Base-by-base conservation (phyloP, 2,888 invertebrate species). In the Lasioglossum villosulum region DNA sequence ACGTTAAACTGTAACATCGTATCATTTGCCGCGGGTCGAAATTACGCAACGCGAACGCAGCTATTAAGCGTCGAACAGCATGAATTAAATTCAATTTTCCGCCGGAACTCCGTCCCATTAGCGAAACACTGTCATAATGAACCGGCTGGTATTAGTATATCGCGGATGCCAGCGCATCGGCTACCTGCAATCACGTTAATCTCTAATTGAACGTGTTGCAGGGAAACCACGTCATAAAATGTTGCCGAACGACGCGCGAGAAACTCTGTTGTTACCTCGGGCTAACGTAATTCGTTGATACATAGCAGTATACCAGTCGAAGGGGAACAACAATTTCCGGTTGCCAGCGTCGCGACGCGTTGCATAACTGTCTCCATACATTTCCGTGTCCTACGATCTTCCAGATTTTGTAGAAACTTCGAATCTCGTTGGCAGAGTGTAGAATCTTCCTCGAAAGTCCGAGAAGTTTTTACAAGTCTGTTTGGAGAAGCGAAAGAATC, bases 151-250 rank as follows among this genome's bases (percentile, higher is more conserved):
- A 77, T 81, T 70, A 45, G 52, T 66, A 52, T 73, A 27, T n/a
- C 72, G n/a, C 59, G 45, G 30, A 74, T 80, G 30, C 34, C 30
- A 6, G 48, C 56, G 52, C 30, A 30, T 63, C 27, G 42, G 27
- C 68, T 48, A 76, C 45, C 76, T 81, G 68, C 56, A 83, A 83
- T 83, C 75, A 66, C 75, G 75, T 83, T 83, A 76, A 76, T 76
- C 63, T 75, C 81, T 75, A 75, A 82, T 82, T 73, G 66, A 81
- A 71, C 66, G 37, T 39, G 82, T 82, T 63, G 45, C 30, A 19
- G 45, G 23, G 39, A 66, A 42, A 82, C 68, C 74, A 30, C 82
- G 42, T 74, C 34, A 70, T 82, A 84, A 84, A 84, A 77, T 74
- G 48, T 30, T 48, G 45, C 48, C 52, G 68, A 76, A 77, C 66